Base-by-base conservation (phyloP, 2,888 invertebrate genomes). In the Enchytraeus crypticus region DNA sequence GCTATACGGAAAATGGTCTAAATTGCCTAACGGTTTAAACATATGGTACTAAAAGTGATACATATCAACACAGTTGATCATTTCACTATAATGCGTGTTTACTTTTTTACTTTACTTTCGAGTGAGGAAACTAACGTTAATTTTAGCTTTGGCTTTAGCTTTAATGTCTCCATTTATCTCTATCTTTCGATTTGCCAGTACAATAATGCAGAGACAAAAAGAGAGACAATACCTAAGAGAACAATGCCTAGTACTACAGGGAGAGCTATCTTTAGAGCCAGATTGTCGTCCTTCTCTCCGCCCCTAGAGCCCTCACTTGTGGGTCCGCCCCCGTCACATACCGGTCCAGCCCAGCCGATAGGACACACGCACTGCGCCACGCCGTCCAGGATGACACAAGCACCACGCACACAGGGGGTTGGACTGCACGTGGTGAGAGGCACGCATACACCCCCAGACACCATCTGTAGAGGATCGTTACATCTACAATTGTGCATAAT, bases 161-260 rank as follows among this genome's bases (percentile, higher is more conserved):
- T n/a, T n/a, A n/a, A n/a, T n/a, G n/a, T n/a, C n/a, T n/a, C n/a
- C n/a, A n/a, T n/a, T n/a, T n/a, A n/a, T n/a, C n/a, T n/a, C n/a
- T n/a, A n/a, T n/a, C n/a, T n/a, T n/a, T n/a, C n/a, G n/a, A n/a
- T n/a, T n/a, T n/a, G n/a, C n/a, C n/a, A n/a, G n/a, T n/a, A n/a
- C n/a, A n/a, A n/a, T n/a, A n/a, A n/a, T n/a, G n/a, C n/a, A n/a
- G n/a, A n/a, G n/a, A n/a, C n/a, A n/a, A n/a, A n/a, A n/a, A n/a
- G n/a, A n/a, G n/a, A n/a, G n/a, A n/a, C n/a, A n/a, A n/a, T n/a
- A 62, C 62, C 43, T 26, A 64, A 56, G 34, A 61, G 49, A 3
- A 63, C 27, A 34, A 96, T 86, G 77, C 97, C 91, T 81, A 93
- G 89, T 81, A 95, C 86, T 76, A 96, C 86, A 83, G 93, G 95